These are phyloP conservation scores for Penaeus japonicus DNA, from an alignment of 1,140 invertebrate species.

Conservation along the genomic window DNA sequence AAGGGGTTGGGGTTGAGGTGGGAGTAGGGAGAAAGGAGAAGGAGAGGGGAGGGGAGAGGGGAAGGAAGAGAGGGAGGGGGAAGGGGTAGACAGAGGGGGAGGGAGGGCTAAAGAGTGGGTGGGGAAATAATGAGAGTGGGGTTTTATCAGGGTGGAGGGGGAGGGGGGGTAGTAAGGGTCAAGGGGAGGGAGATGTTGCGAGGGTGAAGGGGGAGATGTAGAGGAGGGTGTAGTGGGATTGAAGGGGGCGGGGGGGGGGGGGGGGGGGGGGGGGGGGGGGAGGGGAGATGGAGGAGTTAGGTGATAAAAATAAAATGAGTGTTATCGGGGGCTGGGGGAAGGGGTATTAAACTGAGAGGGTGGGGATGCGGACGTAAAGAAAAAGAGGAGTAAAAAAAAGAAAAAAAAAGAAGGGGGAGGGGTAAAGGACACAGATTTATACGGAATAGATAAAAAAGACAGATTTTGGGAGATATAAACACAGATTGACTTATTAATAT, in stretches of 20 bases:
- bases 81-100: background rate
- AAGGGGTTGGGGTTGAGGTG: background rate
- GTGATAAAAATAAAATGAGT: background rate
- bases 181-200: background rate
- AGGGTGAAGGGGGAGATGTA: background rate
- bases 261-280: background rate
- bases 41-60: no score
- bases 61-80: background rate
- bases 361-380: background rate
- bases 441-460: no score
- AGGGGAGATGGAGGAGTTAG: background rate
- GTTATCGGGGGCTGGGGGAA: background rate
- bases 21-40: background rate
- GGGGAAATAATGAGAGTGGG: background rate
- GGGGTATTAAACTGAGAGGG: background rate
- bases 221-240: background rate
- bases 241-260: background rate
- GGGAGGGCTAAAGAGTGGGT: background rate
- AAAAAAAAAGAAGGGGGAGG: no score
- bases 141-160: background rate
- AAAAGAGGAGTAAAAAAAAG: no score
- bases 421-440: no score
- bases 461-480: no score
- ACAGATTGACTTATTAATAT: no score
- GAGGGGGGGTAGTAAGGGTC: constrained; percentile 10